Percentiles rank a stretch among this genome's conserved stretches.
phyloP scores from a whole-genome alignment of 2,888 invertebrate genomes.

The Parasteatoda lunata region DNA sequence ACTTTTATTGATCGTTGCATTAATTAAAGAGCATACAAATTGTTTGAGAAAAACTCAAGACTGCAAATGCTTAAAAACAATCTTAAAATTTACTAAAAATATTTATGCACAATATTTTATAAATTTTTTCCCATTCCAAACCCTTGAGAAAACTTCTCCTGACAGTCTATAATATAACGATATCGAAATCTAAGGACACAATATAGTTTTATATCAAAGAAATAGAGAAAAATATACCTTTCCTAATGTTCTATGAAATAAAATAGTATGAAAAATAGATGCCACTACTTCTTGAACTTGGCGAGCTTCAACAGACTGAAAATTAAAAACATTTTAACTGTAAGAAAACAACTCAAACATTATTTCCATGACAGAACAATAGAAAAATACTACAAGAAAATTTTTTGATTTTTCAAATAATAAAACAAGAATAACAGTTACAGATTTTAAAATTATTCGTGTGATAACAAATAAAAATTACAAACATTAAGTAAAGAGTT shows the following conservation, averaged over 20 bases:
- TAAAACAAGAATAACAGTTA: not conserved
- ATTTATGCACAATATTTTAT: no score
- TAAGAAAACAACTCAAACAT: not conserved
- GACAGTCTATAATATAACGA: no score
- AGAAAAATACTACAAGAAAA: not conserved
- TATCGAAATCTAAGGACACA: no score
- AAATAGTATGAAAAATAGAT: constrained; percentile 91
- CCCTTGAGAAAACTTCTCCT: no score
- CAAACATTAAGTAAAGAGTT: not conserved
- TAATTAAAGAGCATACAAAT: no score
- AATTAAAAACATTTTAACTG: not conserved
- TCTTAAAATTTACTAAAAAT: no score
- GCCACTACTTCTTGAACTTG: constrained; percentile 94
- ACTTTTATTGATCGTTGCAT: no score
- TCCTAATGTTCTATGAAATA: constrained; percentile 91
- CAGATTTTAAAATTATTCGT: not conserved
- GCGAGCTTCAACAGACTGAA: constrained; percentile 82
- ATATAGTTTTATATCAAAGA: no score
- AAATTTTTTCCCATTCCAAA: no score
- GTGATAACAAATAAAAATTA: not conserved
- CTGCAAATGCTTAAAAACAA: no score
- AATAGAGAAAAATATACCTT: constrained; percentile 76
- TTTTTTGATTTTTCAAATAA: not conserved
- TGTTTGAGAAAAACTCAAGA: no score
- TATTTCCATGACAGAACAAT: constrained; percentile 12